Evolutionary conservation across 2,888 invertebrate species (phyloP).

Genomic region (Mimumesa dahlbomi): DNA sequence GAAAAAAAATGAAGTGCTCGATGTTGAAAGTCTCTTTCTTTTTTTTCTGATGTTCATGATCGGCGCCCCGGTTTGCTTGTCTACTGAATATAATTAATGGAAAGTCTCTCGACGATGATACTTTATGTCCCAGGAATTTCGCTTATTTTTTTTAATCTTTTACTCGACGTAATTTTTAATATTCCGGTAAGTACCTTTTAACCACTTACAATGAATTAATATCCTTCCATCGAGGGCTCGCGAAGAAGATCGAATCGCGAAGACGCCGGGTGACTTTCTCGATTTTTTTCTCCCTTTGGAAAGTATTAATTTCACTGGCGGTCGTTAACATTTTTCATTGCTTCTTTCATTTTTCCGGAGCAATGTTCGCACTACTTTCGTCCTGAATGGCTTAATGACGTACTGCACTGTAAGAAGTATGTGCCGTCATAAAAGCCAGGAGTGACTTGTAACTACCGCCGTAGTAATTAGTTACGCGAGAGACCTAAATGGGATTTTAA

Average conservation of each 20-base stretch:
- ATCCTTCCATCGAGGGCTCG: no score
- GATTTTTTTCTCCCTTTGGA: no score
- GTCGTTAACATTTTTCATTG: background rate
- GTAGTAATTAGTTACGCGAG: background rate
- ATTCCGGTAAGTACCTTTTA: no score
- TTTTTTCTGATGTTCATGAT: background rate
- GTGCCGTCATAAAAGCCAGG: background rate
- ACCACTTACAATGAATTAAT: no score
- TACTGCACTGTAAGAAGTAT: background rate
- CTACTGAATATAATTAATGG: constrained; percentile 3
- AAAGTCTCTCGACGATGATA: constrained; percentile 1
- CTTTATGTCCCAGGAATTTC: background rate
- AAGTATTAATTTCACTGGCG: background rate
- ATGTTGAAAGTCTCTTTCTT: no score
- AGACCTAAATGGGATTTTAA: background rate
- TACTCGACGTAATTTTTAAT: no score
- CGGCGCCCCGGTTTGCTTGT: background rate
- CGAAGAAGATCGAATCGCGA: no score
- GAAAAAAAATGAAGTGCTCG: no score
- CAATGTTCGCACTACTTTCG: background rate
- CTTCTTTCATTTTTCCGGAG: background rate
- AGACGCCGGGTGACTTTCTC: no score
- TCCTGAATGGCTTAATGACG: background rate
- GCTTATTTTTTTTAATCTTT: no score
- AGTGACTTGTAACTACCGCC: background rate